Conservation (phyloP, 2,113 vertebrate species). For the Cyphomyrus discorhynchus region DNA sequence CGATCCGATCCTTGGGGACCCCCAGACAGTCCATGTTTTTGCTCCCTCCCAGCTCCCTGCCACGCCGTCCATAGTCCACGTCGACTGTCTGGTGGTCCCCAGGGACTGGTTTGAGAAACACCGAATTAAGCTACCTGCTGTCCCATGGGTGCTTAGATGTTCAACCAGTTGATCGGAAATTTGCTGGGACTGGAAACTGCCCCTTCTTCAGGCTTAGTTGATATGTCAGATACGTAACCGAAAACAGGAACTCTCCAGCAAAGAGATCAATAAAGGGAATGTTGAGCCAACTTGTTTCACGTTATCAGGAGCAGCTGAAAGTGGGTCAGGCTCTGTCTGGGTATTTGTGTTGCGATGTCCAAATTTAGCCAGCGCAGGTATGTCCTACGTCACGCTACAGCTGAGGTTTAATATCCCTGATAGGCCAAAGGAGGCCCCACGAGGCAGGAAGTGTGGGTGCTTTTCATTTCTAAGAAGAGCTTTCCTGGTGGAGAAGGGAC, state of each 20-base stretch:
- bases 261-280: slow-evolving; percentile 1
- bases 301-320: not conserved
- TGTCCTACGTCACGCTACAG: not conserved
- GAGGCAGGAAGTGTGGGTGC: not conserved
- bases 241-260: not conserved
- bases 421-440: not conserved
- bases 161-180: not conserved
- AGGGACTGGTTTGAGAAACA: not conserved
- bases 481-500: not conserved
- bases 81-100: not conserved
- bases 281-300: not conserved
- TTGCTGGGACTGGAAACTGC: not conserved
- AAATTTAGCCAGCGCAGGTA: slow-evolving; percentile 2
- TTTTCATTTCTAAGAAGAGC: not conserved
- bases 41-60: not conserved
- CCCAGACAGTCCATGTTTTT: not conserved
- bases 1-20: not conserved
- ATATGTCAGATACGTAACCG: not conserved
- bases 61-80: not conserved
- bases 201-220: not conserved
- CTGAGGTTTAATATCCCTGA: not conserved
- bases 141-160: not conserved
- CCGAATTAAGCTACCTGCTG: not conserved
- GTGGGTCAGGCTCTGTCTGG: not conserved
- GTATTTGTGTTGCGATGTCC: not conserved